Evolutionary conservation across 2,797 vertebrate genomes (phyloP), one percentile per base, ranked within the genome.

Genomic region (Sebastes minor): DNA sequence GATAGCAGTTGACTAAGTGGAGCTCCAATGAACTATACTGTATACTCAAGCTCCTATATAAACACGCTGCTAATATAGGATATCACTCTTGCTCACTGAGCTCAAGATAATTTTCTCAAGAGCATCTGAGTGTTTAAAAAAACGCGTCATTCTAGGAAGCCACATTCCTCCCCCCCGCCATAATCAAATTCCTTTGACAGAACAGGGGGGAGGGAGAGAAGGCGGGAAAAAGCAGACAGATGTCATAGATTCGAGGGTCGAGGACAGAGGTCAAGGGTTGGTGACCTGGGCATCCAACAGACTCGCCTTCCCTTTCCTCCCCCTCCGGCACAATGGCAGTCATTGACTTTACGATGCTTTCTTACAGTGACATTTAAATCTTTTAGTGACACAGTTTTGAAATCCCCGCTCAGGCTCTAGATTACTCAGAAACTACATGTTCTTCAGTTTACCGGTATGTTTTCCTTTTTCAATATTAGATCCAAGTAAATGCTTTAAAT

Each of bases 181-280:
- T 59, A 70, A 84, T 86, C 82, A 83, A 88, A 92, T 94, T 92
- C 88, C 88, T 90, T 65, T 61, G 56, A 80, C 85, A 38, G 72
- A 71, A 28, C 13, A 49, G 75, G 74, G 86, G 82, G 73, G 78
- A 69, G 74, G 74, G 33, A 49, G 63, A 62, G 83, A 90, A 91
- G 91, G 90, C 80, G 91, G 93, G 92, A 93, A 91, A 88, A 88
- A 79, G 38, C 85, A 86, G 90, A 93, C 94, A 94, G 92, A 94
- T 96, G 93, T 94, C 93, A 92, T 76, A 88, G 93, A 90, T 90
- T 92, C 85, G 86, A 77, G 83, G 93, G 90, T 89, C 55, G 88
- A 76, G 89, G 90, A 90, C 83, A 86, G 83, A 88, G 94, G 93
- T 95, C 93, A 95, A 91, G 89, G 93, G 93, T 93, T 91, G 86